These are phyloP conservation scores for Podargus strigoides DNA, from an alignment of 2,797 vertebrate species.

Conservation along the genomic window DNA sequence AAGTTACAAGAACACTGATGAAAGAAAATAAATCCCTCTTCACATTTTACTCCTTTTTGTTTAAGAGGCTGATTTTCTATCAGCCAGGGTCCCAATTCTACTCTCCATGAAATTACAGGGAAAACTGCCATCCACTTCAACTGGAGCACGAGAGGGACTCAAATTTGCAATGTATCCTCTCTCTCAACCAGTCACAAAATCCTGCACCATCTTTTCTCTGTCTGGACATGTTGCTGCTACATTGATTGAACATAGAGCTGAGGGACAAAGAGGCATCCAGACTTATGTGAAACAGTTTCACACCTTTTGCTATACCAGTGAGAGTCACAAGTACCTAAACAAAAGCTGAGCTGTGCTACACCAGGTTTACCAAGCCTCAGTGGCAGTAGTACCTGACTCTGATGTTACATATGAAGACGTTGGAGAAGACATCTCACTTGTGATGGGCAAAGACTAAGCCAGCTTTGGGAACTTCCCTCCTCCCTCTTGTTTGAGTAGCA, in stretches of 20 bases:
- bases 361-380: neutral
- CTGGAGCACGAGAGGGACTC: neutral
- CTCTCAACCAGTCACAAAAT: neutral
- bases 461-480: neutral
- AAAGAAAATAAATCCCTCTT: neutral
- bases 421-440: neutral
- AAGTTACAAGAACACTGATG: neutral
- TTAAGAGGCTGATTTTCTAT: neutral
- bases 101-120: neutral
- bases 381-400: neutral
- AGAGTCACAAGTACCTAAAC: neutral
- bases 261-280: neutral
- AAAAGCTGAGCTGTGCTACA: neutral
- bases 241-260: neutral
- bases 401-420: neutral
- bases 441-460: neutral
- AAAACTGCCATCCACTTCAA: neutral
- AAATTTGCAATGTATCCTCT: rapidly evolving
- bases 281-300: neutral
- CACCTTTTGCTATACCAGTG: neutral
- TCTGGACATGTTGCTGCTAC: too few relatives aligned
- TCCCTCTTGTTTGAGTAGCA: neutral
- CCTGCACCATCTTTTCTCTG: neutral
- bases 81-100: rapidly evolving
- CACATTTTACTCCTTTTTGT: neutral